Evolutionary conservation across 2,113 vertebrate genomes (phyloP).

Genomic region (Scopus umbretta): DNA sequence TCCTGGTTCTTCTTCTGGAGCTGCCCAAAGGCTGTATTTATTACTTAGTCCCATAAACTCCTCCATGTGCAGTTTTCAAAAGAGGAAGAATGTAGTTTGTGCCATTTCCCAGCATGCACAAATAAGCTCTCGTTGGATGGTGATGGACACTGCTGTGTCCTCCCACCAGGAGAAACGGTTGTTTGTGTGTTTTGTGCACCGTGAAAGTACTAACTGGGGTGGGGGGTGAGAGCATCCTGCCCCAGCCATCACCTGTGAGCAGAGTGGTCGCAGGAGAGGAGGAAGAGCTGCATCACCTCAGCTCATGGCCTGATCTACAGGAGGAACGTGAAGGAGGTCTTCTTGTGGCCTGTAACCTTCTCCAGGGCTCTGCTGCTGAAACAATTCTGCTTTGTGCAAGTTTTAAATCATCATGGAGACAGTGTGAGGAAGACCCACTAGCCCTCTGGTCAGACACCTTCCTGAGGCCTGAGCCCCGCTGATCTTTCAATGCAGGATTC

Average conservation of each 20-base stretch:
- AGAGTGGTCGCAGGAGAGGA: not conserved
- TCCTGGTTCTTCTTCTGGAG: not conserved
- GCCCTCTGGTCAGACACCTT: not conserved
- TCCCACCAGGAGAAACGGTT: not conserved
- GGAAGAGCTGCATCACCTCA: not conserved
- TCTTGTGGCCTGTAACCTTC: not conserved
- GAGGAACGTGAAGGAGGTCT: not conserved
- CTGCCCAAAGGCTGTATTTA: not conserved
- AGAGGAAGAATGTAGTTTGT: not conserved
- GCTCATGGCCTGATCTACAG: not conserved
- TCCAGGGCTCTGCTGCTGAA: not conserved
- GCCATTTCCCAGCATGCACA: not conserved
- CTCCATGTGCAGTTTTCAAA: not conserved
- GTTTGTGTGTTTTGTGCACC: not conserved
- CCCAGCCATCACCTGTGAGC: not conserved
- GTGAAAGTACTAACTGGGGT: not conserved
- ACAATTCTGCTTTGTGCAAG: not conserved
- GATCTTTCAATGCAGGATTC: not conserved
- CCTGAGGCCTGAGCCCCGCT: not conserved
- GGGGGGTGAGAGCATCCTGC: not conserved
- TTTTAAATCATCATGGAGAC: not conserved
- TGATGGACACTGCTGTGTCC: not conserved
- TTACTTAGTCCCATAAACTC: not conserved
- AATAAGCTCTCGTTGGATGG: not conserved
- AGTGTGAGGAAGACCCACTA: not conserved